phyloP scores from a whole-genome alignment of 2,888 invertebrate species.

The Meloe dianella region DNA sequence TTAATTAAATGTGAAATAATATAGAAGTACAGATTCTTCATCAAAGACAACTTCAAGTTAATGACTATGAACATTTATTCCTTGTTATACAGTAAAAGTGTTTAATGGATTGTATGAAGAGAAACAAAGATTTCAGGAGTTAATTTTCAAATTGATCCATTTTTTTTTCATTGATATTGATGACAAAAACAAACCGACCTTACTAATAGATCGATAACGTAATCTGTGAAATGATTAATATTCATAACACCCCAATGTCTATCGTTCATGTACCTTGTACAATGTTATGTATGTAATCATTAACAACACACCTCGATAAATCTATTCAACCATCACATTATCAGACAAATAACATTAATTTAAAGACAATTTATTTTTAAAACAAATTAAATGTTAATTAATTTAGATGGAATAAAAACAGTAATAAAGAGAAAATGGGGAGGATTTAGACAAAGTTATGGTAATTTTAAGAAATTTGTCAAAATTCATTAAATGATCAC shows the following conservation, averaged over 20 bases:
- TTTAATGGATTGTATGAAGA: not conserved
- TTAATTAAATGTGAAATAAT: too few relatives aligned
- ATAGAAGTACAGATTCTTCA: too few relatives aligned
- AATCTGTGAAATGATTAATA: conserved; percentile 17
- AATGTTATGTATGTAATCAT: conserved; percentile 13
- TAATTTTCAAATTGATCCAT: too few relatives aligned
- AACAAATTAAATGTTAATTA: not conserved
- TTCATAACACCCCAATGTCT: conserved; percentile 18
- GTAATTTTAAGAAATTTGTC: too few relatives aligned
- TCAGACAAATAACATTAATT: conserved; percentile 7
- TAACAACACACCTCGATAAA: conserved; percentile 16
- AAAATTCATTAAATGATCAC: too few relatives aligned
- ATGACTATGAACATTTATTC: not conserved
- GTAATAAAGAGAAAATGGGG: too few relatives aligned
- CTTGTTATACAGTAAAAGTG: not conserved
- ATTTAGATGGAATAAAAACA: too few relatives aligned
- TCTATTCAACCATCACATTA: not conserved
- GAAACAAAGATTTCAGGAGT: not conserved
- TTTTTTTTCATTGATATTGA: conserved; percentile 9
- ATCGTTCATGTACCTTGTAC: conserved; percentile 17
- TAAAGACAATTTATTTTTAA: not conserved
- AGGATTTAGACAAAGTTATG: too few relatives aligned
- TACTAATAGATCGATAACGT: conserved; percentile 8
- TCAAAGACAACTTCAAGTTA: not conserved
- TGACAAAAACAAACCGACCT: not conserved